Base-by-base conservation (phyloP, 1,140 invertebrate genomes). In the Drosophila subobscura region DNA sequence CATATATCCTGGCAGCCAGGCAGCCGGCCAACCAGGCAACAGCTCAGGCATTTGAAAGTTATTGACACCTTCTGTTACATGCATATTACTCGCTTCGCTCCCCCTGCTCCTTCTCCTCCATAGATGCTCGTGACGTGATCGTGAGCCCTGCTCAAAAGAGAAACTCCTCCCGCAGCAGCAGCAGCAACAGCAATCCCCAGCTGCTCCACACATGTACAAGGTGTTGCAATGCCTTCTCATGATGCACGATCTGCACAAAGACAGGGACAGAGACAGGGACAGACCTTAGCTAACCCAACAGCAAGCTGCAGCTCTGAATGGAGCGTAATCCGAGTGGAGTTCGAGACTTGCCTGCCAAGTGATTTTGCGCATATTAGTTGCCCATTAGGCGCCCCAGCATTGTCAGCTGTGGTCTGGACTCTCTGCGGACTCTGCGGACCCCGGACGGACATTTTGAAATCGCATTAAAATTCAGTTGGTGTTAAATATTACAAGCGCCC, bases 311-410 rank as follows among this genome's bases (percentile, higher is more conserved):
- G 8, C 5, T 22, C 33, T 16, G 27, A 29, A 40, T 57, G 6
- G 12, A 23, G 53, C 37, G 54, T 41, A 61, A 41, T 67, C 46
- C 41, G 46, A 77, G 53, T 72, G 58, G 63, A 77, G 73, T 77
- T 88, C 83, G 83, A 54, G 74, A 78, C 83, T 86, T 50, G 83
- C 74, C 83, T 88, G 78, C 75, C 85, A 77, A 88, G 83, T 88
- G 84, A 79, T 88, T 88, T 77, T 72, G 84, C 64, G 83, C 83
- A 88, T 88, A 88, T 88, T 88, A 88, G 83, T 88, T 88, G 83
- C 64, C 83, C 83, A 88, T 88, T 88, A 88, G 83, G 72, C 75
- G 70, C 81, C 56, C 56, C 77, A 86, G 74, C 74, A 68, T 68
- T 76, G 74, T 77, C 74, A 73, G 72, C 46, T 53, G 70, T 49